Evolutionary conservation across 2,113 vertebrate species (phyloP).

Genomic region (Fulmarus glacialis): DNA sequence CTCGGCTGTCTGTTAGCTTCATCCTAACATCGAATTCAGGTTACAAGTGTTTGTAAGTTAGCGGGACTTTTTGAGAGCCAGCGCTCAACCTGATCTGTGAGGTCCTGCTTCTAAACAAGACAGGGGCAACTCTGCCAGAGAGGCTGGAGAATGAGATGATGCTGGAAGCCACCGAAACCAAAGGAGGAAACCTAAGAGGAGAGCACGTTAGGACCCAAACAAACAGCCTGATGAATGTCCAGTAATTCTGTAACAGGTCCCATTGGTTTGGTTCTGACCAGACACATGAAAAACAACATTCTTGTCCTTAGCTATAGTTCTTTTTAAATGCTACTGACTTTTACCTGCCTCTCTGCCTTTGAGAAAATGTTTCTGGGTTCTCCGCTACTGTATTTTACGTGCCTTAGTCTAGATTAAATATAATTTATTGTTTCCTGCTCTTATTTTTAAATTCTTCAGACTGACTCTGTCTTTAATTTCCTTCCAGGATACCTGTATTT

Average conservation of each 20-base stretch:
- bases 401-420: not conserved
- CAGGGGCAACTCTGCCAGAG: not conserved
- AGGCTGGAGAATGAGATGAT: accelerated
- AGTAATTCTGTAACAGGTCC: not conserved
- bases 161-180: not conserved
- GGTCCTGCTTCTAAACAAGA: not conserved
- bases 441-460: not conserved
- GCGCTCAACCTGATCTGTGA: not conserved
- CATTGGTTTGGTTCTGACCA: not conserved
- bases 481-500: not conserved
- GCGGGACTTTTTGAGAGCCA: not conserved
- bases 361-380: not conserved
- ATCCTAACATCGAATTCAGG: not conserved
- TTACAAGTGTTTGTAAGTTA: not conserved
- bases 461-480: not conserved
- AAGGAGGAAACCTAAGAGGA: not conserved
- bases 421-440: not conserved
- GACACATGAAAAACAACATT: not conserved
- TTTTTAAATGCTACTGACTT: not conserved
- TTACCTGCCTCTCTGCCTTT: not conserved
- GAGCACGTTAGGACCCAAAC: not conserved
- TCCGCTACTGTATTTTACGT: not conserved
- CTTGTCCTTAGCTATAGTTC: not conserved
- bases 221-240: no score
- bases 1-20: not conserved